Base-by-base conservation (phyloP, 2,113 vertebrate species). In the Puffinus mauretanicus region DNA sequence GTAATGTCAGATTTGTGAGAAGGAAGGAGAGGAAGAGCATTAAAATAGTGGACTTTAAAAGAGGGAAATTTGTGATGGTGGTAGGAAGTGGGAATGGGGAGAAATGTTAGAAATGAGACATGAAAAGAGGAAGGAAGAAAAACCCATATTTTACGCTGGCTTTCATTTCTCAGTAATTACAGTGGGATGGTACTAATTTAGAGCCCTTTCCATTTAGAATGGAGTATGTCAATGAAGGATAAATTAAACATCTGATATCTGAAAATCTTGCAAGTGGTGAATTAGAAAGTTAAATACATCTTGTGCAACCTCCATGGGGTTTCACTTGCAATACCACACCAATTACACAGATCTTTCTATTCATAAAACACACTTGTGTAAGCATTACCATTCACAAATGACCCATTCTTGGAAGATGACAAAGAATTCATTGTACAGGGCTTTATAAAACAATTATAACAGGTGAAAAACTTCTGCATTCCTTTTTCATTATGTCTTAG, bases 401-500 rank as follows among this genome's bases (percentile, higher is more conserved):
- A 97, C 88, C 97, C 92, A 93, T 98, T 98, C 96, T 98, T 97
- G 71, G 86, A 98, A 94, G 97, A 98, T 97, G 97, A 98, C 98
- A 98, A 98, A 97, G 97, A 96, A 77, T 82, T 88, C 83, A 90
- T 98, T 98, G 95, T 97, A 22, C 3, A 11, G 44, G 44, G 38
- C 61, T 97, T 97, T 97, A 91, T 97, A 97, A 97, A 96, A 97
- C 92, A 95, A 98, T 98, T 96, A 96, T 76, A 97, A 94, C 97
- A 98, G 98, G 97, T 98, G 97, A 97, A 97, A 96, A 97, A 97
- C 96, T 97, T 98, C 95, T 98, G 94, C 98, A 98, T 98, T 98
- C 98, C 94, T 97, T 97, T 97, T 95, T 95, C 49, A 57, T 98
- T 98, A 97, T 96, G 94, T 97, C 95, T 98, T 97, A 89, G 89